These are phyloP conservation scores for Thripadectes ignobilis DNA, from an alignment of 2,797 vertebrate species.

Conservation along the genomic window DNA sequence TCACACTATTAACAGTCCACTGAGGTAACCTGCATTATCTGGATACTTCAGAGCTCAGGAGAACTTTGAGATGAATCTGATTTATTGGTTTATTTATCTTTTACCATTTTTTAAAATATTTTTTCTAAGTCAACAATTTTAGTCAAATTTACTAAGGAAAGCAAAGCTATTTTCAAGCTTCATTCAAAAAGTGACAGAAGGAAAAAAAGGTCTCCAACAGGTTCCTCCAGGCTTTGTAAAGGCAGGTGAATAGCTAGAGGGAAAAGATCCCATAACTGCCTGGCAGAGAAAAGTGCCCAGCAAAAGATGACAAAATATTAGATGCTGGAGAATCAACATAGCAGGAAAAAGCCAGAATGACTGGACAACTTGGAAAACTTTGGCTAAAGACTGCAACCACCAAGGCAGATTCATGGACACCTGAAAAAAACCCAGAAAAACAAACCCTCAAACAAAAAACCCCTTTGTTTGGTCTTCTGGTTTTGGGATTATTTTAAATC, in stretches of 20 bases:
- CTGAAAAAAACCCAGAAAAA: not conserved
- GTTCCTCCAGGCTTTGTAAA: not conserved
- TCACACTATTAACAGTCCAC: not conserved
- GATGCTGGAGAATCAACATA: not conserved
- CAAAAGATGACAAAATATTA: not conserved
- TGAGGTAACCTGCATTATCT: not conserved
- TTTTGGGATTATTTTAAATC: not conserved
- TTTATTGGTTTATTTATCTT: not conserved
- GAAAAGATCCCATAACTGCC: not conserved
- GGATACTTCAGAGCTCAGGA: not conserved
- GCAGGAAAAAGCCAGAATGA: not conserved
- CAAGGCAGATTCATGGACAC: not conserved
- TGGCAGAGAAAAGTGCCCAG: not conserved
- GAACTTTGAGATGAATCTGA: not conserved
- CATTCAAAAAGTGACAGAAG: not conserved
- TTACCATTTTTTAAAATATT: accelerated
- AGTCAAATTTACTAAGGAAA: not conserved
- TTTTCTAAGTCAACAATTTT: not conserved
- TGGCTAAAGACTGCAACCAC: not conserved
- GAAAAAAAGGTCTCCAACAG: not conserved
- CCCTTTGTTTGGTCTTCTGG: not conserved
- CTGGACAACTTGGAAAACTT: not conserved
- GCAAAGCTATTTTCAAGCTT: not conserved
- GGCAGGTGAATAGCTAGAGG: not conserved
- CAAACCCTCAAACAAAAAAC: too few relatives aligned